phyloP scores from a whole-genome alignment of 2,888 invertebrate genomes.

The Galerucella pusilla region DNA sequence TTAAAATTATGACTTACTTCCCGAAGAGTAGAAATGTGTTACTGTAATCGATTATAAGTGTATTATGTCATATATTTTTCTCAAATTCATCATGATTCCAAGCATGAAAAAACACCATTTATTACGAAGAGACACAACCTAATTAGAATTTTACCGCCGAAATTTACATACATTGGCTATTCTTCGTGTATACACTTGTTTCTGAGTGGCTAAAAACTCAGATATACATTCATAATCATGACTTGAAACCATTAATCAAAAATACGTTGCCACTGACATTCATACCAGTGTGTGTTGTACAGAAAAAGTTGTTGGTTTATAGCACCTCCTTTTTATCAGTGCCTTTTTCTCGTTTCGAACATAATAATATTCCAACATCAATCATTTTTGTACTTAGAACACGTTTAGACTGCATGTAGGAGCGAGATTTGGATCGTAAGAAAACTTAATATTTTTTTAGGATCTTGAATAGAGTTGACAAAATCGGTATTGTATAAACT shows the following conservation, averaged over 20 bases:
- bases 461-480: background rate
- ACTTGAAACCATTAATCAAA: conserved; percentile 49
- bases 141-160: conserved; percentile 32
- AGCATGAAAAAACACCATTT: conserved; percentile 29
- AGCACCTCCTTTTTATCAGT: conserved; percentile 21
- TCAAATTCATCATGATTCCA: conserved; percentile 7
- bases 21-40: no score
- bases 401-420: conserved; percentile 3
- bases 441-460: conserved; percentile 10
- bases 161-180: conserved; percentile 32
- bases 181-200: conserved; percentile 31
- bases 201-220: conserved; percentile 15
- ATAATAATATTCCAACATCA: conserved; percentile 22
- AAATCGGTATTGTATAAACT: background rate
- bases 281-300: conserved; percentile 44
- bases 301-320: conserved; percentile 29
- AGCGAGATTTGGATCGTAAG: background rate
- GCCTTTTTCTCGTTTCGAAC: conserved; percentile 1
- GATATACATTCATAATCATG: conserved; percentile 41
- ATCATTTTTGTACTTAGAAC: conserved; percentile 17
- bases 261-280: conserved; percentile 45
- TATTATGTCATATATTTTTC: no score
- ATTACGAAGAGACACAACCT: conserved; percentile 30
- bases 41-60: no score
- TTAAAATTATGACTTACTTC: no score